Evolutionary conservation across 2,113 vertebrate genomes (phyloP), one percentile per base, ranked within the genome.

Genomic region (Antigone vipio): DNA sequence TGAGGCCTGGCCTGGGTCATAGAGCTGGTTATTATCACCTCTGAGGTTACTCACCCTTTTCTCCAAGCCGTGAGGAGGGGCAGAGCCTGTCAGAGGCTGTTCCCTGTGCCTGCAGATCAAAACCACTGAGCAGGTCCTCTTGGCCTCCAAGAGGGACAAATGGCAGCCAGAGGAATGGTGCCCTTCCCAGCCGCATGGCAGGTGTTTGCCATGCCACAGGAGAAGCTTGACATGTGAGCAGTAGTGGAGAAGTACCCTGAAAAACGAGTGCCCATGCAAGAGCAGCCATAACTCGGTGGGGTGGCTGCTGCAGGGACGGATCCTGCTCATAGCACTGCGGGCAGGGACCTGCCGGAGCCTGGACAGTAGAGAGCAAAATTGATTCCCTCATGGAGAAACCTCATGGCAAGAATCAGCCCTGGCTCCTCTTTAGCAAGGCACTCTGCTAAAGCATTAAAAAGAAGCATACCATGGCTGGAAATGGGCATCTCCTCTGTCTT

Each of bases 241-340:
- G 45, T 15, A 15, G 38, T 17, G 6, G 26, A 67, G 74, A 62
- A 42, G 4, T 5, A 26, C 26, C 19, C 40, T 62, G 47, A 73
- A 79, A 44, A 55, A 68, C 0, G 1, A 4, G 5, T 53, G 32
- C 10, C 23, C 12, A 2, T 22, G 7, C 6, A 40, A 30, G 38
- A 73, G 27, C 32, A 60, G 42, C 21, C 2, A 0, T 55, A 12
- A 42, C 40, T 47, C 1, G 3, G 15, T 14, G 40, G 24, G 47
- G 30, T 0, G 1, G 19, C 29, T 59, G 38, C 78, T 3, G 3
- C 24, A n/a, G 47, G 52, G 35, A 47, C 26, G 26, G 19, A 15
- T 42, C 52, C 72, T 53, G 52, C 76, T 32, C 34, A 3, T 11
- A 45, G 29, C 8, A 2, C 13, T 56, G 42, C 3, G 12, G n/a